These are phyloP conservation scores for Motacilla alba DNA, from an alignment of 2,113 vertebrate species.

Conservation along the genomic window DNA sequence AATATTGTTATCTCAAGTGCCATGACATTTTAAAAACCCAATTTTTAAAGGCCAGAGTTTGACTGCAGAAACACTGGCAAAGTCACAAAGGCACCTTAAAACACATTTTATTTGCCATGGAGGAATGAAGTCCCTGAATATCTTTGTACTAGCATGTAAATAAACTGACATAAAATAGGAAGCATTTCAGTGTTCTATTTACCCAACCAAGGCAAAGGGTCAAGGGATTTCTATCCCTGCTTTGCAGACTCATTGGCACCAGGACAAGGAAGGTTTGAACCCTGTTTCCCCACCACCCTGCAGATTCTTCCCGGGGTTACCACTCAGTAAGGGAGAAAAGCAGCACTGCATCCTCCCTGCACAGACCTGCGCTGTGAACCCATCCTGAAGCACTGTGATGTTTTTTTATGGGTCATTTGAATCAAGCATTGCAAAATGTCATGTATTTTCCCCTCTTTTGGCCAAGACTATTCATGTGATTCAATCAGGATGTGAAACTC, in stretches of 20 bases:
- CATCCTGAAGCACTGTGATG: not conserved
- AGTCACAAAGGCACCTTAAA: not conserved
- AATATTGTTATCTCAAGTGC: not conserved
- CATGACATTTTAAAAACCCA: accelerated
- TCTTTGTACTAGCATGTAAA: not conserved
- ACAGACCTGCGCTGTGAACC: not conserved
- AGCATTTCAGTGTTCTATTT: not conserved
- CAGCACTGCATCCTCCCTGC: not conserved
- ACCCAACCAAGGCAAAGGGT: not conserved
- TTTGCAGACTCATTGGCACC: not conserved
- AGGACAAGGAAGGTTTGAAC: not conserved
- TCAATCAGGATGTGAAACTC: not conserved
- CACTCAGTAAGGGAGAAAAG: not conserved
- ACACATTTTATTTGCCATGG: not conserved
- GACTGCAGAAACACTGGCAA: not conserved
- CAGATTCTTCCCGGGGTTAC: not conserved
- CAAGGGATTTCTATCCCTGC: not conserved
- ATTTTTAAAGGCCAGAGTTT: not conserved
- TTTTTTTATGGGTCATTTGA: not conserved
- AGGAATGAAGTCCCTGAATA: not conserved
- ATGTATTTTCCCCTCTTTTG: not conserved
- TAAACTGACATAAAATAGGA: not conserved
- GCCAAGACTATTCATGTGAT: not conserved
- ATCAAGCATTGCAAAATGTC: not conserved
- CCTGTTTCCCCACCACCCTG: accelerated